Evolutionary conservation across 2,888 invertebrate genomes (phyloP).

Genomic region (Ophion slaviceki): DNA sequence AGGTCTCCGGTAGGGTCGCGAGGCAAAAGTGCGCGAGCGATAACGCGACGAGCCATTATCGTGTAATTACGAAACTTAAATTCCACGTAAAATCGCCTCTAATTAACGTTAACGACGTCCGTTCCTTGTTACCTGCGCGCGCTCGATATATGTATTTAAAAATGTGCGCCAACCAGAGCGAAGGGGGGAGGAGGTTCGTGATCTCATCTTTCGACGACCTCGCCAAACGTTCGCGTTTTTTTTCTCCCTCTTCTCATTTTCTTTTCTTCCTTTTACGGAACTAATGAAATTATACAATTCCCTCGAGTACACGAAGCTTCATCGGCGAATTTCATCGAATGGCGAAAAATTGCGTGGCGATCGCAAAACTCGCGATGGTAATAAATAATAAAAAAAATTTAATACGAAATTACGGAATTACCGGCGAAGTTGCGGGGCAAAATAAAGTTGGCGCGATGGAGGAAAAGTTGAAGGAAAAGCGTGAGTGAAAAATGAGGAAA

Average conservation of each 20-base stretch:
- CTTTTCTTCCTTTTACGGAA: neutral
- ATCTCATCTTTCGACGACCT: slow-evolving; percentile 49
- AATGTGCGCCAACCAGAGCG: neutral
- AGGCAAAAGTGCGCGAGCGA: slow-evolving; percentile 65
- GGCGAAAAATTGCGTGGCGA: neutral
- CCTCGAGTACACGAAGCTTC: neutral
- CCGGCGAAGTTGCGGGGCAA: neutral
- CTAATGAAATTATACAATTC: slow-evolving; percentile 23
- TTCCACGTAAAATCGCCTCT: slow-evolving; percentile 75
- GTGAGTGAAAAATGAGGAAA: neutral
- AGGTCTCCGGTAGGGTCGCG: slow-evolving; percentile 35
- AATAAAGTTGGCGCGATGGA: neutral
- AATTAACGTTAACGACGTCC: slow-evolving; percentile 77
- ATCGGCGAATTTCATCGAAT: neutral
- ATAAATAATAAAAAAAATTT: neutral
- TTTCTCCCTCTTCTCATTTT: neutral
- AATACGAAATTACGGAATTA: neutral
- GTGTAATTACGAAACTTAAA: slow-evolving; percentile 79
- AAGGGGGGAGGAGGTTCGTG: neutral
- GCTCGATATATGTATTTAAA: slow-evolving; percentile 22
- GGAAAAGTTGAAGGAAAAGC: too few relatives aligned
- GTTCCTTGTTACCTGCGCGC: slow-evolving; percentile 66
- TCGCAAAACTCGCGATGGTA: neutral
- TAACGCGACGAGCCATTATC: slow-evolving; percentile 75
- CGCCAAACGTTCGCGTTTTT: slow-evolving; percentile 8